Percentiles rank a stretch among this genome's conserved stretches.
These are phyloP conservation scores for Leptinotarsa tumamoca DNA, from an alignment of 2,888 invertebrate species.

Conservation along the genomic window DNA sequence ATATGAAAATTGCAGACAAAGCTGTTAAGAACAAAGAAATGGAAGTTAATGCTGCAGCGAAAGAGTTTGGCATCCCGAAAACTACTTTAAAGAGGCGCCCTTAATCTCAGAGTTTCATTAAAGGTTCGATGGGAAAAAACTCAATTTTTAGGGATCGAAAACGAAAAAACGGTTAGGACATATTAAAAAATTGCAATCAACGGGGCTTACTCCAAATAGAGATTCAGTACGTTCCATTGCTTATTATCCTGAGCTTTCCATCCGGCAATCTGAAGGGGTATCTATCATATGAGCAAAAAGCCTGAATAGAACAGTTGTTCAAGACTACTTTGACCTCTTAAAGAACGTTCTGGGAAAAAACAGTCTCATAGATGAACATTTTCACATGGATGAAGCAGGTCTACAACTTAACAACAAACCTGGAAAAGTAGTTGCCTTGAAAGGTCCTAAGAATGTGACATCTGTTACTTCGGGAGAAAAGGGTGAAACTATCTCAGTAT, in stretches of 20 bases:
- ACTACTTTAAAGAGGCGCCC: neutral
- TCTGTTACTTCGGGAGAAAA: neutral
- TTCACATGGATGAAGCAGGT: neutral
- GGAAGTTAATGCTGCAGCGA: neutral
- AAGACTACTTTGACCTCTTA: neutral
- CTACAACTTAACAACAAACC: neutral
- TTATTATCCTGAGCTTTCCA: neutral
- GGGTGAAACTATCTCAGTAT: neutral
- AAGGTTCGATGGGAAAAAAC: neutral
- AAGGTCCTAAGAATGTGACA: no score
- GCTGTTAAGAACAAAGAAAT: slow-evolving; percentile 1
- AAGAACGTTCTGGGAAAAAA: neutral
- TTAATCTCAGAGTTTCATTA: no score
- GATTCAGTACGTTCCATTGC: neutral
- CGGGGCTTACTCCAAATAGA: neutral
- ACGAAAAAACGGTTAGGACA: neutral
- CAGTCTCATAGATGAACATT: no score
- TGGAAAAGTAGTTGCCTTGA: neutral
- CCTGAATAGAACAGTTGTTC: neutral
- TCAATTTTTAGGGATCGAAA: neutral
- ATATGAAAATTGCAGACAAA: neutral
- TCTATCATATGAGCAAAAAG: neutral
- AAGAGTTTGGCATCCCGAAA: neutral
- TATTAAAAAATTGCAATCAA: neutral
- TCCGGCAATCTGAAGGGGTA: no score